Percentiles rank a stretch among this genome's conserved stretches.
Conservation (phyloP, 2,797 vertebrate species). For the Lerista edwardsae region DNA sequence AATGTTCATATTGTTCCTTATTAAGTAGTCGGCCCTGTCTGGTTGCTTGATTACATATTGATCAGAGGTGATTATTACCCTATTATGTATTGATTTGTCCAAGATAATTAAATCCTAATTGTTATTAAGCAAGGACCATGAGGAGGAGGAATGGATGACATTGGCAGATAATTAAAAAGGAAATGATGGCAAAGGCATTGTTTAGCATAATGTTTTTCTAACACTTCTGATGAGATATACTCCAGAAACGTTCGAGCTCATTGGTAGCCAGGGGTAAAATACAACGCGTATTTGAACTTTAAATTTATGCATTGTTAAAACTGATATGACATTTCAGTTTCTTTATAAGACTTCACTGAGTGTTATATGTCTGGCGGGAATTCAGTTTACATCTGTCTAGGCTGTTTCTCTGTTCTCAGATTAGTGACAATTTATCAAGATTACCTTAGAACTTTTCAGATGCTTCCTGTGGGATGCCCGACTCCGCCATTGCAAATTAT, state of each 20-base stretch:
- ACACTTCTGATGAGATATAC: neutral
- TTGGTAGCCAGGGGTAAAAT: conserved; percentile 2
- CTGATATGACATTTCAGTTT: conserved; percentile 32
- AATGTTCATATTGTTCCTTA: conserved; percentile 24
- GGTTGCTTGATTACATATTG: conserved; percentile 54
- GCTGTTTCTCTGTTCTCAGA: conserved; percentile 29
- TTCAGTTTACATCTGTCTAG: conserved; percentile 36
- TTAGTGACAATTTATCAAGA: conserved; percentile 34
- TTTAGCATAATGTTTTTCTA: neutral
- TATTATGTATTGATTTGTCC: conserved; percentile 56
- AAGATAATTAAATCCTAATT: conserved; percentile 64
- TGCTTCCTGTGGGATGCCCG: conserved; percentile 50
- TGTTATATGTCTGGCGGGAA: conserved; percentile 5
- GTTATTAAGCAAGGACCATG: neutral
- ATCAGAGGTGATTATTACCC: conserved; percentile 39
- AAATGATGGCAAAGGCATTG: neutral
- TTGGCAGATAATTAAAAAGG: conserved; percentile 11
- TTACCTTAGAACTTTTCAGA: conserved; percentile 39
- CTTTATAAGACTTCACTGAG: conserved; percentile 31
- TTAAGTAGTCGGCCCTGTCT: conserved; percentile 21
- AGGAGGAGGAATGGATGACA: neutral
- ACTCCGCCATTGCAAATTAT: conserved; percentile 31
- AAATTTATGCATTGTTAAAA: conserved; percentile 16
- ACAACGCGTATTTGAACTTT: neutral
- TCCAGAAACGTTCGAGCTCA: conserved; percentile 19